Base-by-base conservation (phyloP, 1,140 invertebrate genomes). In the Hetaerina americana region DNA sequence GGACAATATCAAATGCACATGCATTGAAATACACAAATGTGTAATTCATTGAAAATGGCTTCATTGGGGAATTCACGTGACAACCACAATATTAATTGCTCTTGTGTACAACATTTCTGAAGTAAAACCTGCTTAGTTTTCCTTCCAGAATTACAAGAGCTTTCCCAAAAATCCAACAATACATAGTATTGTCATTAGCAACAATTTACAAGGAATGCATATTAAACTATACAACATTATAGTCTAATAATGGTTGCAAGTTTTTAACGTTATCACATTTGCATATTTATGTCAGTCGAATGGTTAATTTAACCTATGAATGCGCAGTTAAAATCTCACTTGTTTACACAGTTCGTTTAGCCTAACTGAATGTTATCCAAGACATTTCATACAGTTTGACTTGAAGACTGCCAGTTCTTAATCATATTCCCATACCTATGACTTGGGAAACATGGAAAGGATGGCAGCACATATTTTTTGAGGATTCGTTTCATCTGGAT, bases 401-500 rank as follows among this genome's bases (percentile, higher is more conserved):
- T 18, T 57, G 3, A 57, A n/a, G 22, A 57, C 22, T 5, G 15
- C 2, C 22, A 18, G 22, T 57, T 5, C 40, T 18, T 12, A 57
- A 57, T 18, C 15, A 57, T 57, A 57, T 57, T 12, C 40, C 40
- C 40, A 68, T 25, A 27, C 26, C 67, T 75, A 83, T 27, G 79
- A 80, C 74, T 86, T 84, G 12, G 87, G 87, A 82, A 90, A 90
- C 84, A 91, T 88, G 26, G 85, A 83, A 70, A 96, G 81, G 74
- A 97, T 93, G 71, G 92, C 88, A 31, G 92, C 90, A 82, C 94
- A 97, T 74, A 97, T 92, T 76, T 90, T 90, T 77, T 95, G 89
- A 0, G 93, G 88, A 80, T 96, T 91, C 0, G 88, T 93, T 79
- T 95, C 92, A 28, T 93, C 89, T 0, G 94, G 95, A 81, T 92